Evolutionary conservation across 2,888 invertebrate genomes (phyloP).

Genomic region (Dasysyrphus albostriatus): DNA sequence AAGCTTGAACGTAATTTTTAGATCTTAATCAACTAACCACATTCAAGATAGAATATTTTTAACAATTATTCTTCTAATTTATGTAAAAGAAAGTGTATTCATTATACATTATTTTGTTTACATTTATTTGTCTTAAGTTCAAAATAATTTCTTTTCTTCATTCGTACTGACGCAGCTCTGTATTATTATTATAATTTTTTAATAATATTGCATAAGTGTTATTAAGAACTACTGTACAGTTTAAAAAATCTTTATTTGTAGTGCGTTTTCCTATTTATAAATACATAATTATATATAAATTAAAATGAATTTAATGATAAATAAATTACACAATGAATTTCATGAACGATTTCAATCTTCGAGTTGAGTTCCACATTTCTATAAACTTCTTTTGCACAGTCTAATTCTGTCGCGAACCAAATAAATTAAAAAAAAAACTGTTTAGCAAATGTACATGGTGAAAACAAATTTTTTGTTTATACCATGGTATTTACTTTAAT

Average conservation of each 20-base stretch:
- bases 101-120: not conserved
- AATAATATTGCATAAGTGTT: conserved; percentile 46
- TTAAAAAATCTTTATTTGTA: conserved; percentile 62
- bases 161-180: conserved; percentile 49
- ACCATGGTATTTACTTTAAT: too few relatives aligned
- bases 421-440: too few relatives aligned
- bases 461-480: too few relatives aligned
- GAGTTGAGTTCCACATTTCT: not conserved
- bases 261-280: conserved; percentile 71
- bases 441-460: too few relatives aligned
- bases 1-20: conserved; percentile 9
- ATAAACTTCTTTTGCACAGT: too few relatives aligned
- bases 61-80: not conserved
- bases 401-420: too few relatives aligned
- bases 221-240: conserved; percentile 73
- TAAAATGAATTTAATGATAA: conserved; percentile 54
- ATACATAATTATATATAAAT: conserved; percentile 44
- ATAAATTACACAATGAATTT: conserved; percentile 62
- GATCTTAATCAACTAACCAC: conserved; percentile 8
- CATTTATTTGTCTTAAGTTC: conserved; percentile 6
- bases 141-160: conserved; percentile 23
- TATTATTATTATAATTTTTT: conserved; percentile 18
- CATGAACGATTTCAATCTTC: not conserved
- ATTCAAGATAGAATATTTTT: conserved; percentile 1
- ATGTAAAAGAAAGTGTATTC: not conserved